These are phyloP conservation scores for Australoheros facetus DNA, from an alignment of 2,797 vertebrate genomes.

Conservation along the genomic window DNA sequence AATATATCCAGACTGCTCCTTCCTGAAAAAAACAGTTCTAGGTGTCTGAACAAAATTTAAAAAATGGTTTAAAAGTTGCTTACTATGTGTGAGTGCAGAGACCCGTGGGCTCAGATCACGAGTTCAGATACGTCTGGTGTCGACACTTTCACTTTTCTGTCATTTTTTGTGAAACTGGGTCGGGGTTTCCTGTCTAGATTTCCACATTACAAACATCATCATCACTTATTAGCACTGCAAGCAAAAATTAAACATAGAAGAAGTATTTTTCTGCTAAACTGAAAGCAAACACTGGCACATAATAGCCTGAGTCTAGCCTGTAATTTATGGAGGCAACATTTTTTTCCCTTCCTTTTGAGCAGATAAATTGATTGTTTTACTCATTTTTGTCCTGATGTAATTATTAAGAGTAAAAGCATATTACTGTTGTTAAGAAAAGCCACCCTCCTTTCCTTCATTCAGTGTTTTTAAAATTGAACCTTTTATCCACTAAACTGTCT, in stretches of 20 bases:
- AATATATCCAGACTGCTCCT: not conserved
- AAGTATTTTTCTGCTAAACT: not conserved
- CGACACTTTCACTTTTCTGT: not conserved
- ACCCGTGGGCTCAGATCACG: accelerated
- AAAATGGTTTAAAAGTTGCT: not conserved
- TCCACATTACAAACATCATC: not conserved
- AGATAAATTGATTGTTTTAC: constrained; percentile 21
- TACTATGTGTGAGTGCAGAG: not conserved
- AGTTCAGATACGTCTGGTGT: not conserved
- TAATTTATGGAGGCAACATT: not conserved
- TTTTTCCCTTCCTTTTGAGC: constrained; percentile 13
- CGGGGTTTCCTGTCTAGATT: not conserved
- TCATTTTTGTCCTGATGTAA: constrained; percentile 19
- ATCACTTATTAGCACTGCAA: not conserved
- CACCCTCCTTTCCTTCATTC: not conserved
- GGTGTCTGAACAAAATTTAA: too few species aligned
- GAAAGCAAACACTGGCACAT: not conserved
- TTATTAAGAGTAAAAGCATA: constrained; percentile 14
- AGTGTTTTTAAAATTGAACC: constrained; percentile 8
- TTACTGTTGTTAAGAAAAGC: not conserved
- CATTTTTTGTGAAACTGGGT: not conserved
- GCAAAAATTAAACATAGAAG: not conserved
- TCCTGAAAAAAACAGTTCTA: not conserved
- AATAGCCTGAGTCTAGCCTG: not conserved
- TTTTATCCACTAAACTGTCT: constrained; percentile 13